phyloP scores from a whole-genome alignment of 2,888 invertebrate genomes.

The Dynastes maya region DNA sequence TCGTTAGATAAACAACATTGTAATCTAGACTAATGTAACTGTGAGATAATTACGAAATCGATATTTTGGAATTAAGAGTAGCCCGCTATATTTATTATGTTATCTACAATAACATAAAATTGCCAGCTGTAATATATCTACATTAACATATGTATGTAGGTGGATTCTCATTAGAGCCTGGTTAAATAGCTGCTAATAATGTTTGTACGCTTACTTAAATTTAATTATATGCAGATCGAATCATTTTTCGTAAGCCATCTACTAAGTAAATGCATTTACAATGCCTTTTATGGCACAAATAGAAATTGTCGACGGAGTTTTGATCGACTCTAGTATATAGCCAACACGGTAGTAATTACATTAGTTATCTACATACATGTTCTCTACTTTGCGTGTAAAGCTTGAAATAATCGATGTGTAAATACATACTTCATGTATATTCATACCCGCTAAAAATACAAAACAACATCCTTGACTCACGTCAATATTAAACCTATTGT shows the following conservation, averaged over 20 bases:
- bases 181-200: too few species aligned
- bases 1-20: constrained; percentile 11
- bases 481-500: not conserved
- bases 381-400: constrained; percentile 18
- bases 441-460: constrained; percentile 29
- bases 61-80: constrained; percentile 5
- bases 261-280: not conserved
- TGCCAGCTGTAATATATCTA: too few species aligned
- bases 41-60: constrained; percentile 26
- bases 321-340: not conserved
- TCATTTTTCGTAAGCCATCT: not conserved
- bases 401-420: constrained; percentile 26
- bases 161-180: too few species aligned
- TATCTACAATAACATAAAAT: too few species aligned
- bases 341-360: not conserved
- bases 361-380: not conserved
- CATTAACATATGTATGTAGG: too few species aligned
- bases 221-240: not conserved
- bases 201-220: too few species aligned
- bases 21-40: constrained; percentile 19
- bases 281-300: not conserved
- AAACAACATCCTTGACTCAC: constrained; percentile 30
- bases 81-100: too few species aligned
- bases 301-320: not conserved
- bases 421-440: constrained; percentile 41